Percentiles rank a stretch among this genome's conserved stretches.
These are phyloP conservation scores for Polydrusus pterygomalis DNA, from an alignment of 2,888 invertebrate species.

Conservation along the genomic window DNA sequence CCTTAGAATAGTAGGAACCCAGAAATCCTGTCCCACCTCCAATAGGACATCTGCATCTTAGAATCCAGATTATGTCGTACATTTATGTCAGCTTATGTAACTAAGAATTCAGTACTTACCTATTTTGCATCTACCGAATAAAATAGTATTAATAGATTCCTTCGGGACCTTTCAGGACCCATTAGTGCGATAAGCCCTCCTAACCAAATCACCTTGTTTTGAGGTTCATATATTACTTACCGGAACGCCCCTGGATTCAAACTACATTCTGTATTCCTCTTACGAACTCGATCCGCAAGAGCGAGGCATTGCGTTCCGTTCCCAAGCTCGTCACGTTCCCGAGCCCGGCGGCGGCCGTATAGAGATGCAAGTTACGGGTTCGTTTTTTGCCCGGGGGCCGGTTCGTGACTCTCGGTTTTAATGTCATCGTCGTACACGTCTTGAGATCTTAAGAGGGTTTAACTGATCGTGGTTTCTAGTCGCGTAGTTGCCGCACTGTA, in stretches of 20 bases:
- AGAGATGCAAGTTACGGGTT: slow-evolving; percentile 53
- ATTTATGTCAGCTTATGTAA: too few species aligned
- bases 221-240: too few species aligned
- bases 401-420: slow-evolving; percentile 53
- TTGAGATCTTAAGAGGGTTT: slow-evolving; percentile 5
- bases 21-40: too few species aligned
- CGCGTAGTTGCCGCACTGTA: slow-evolving; percentile 19
- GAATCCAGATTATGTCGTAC: too few species aligned
- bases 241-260: slow-evolving; percentile 18
- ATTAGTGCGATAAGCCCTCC: too few species aligned
- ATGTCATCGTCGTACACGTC: slow-evolving; percentile 39
- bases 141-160: too few species aligned
- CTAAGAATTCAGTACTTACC: too few species aligned
- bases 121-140: too few species aligned
- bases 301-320: slow-evolving; percentile 47
- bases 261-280: slow-evolving; percentile 46
- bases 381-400: slow-evolving; percentile 47
- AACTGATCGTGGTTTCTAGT: slow-evolving; percentile 19
- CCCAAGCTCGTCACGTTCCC: slow-evolving; percentile 51
- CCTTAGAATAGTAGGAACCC: too few species aligned
- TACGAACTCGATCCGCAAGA: slow-evolving; percentile 18
- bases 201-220: too few species aligned
- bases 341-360: slow-evolving; percentile 45
- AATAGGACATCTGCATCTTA: too few species aligned
- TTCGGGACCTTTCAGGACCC: too few species aligned